A percentile compares a stretch with the other conserved stretches of the same genome.
Conservation (phyloP, 2,888 invertebrate genomes). For the Cepaea hortensis region DNA sequence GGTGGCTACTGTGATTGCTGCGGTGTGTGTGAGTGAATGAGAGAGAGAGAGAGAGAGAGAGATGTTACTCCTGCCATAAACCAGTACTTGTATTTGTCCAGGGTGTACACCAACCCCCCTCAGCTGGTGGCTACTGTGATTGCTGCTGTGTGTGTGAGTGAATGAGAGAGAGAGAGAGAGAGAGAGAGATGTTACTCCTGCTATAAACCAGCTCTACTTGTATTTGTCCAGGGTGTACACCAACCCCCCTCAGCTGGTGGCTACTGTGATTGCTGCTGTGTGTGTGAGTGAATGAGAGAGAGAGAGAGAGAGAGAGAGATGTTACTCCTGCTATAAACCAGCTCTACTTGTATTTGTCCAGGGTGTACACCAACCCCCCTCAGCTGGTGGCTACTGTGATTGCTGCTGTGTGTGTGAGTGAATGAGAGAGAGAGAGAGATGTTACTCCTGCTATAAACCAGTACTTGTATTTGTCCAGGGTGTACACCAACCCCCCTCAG, state of each 20-base stretch:
- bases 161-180: too few species aligned
- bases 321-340: too few species aligned
- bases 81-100: conserved; percentile 42
- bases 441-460: too few species aligned
- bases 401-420: conserved; percentile 72
- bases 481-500: conserved; percentile 72
- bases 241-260: conserved; percentile 72
- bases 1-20: conserved; percentile 73
- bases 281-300: conserved; percentile 65
- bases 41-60: too few species aligned
- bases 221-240: conserved; percentile 69
- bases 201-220: too few species aligned
- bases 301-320: too few species aligned
- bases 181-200: too few species aligned
- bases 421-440: too few species aligned
- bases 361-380: conserved; percentile 74
- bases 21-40: conserved; percentile 70
- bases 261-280: conserved; percentile 74
- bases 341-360: conserved; percentile 41
- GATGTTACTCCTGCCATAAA: too few species aligned
- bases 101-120: conserved; percentile 74
- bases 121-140: conserved; percentile 73
- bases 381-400: conserved; percentile 73
- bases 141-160: conserved; percentile 72
- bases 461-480: conserved; percentile 57